phyloP scores from a whole-genome alignment of 2,888 invertebrate species.

The Epirrita christyi region DNA sequence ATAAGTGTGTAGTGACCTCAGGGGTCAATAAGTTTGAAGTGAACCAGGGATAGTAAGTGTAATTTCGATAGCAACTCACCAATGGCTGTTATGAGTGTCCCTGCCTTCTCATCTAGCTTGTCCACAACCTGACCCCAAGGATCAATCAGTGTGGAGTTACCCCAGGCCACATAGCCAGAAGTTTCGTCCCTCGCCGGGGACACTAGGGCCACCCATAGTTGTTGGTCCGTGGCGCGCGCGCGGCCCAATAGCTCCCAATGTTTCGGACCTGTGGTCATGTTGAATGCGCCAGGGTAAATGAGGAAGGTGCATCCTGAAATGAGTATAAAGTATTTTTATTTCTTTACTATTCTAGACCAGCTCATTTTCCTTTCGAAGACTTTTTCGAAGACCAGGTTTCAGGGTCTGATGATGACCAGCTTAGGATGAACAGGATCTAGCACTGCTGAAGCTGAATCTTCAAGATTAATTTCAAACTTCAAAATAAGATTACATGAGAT shows the following conservation, averaged over 20 bases:
- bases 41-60: too few species aligned
- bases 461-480: too few species aligned
- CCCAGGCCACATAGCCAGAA: slow-evolving; percentile 94
- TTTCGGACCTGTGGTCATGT: slow-evolving; percentile 97
- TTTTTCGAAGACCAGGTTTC: too few species aligned
- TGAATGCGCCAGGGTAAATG: slow-evolving; percentile 97
- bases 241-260: slow-evolving; percentile 96
- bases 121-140: slow-evolving; percentile 93
- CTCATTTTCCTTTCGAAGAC: too few species aligned
- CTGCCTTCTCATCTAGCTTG: slow-evolving; percentile 88
- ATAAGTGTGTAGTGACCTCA: slow-evolving; percentile 85
- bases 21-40: slow-evolving; percentile 84
- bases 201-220: slow-evolving; percentile 93
- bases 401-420: too few species aligned
- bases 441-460: too few species aligned
- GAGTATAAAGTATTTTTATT: too few species aligned
- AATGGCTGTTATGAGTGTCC: slow-evolving; percentile 89
- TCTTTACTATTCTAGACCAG: too few species aligned
- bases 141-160: slow-evolving; percentile 92
- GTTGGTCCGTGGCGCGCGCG: slow-evolving; percentile 94
- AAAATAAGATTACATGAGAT: too few species aligned
- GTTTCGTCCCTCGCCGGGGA: slow-evolving; percentile 91
- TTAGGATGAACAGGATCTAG: too few species aligned
- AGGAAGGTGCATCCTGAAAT: slow-evolving; percentile 91
- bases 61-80: slow-evolving; percentile 75